Percentiles rank a stretch among this genome's conserved stretches.
phyloP scores from a whole-genome alignment of 1,140 invertebrate genomes.

The Microvelia longipes region DNA sequence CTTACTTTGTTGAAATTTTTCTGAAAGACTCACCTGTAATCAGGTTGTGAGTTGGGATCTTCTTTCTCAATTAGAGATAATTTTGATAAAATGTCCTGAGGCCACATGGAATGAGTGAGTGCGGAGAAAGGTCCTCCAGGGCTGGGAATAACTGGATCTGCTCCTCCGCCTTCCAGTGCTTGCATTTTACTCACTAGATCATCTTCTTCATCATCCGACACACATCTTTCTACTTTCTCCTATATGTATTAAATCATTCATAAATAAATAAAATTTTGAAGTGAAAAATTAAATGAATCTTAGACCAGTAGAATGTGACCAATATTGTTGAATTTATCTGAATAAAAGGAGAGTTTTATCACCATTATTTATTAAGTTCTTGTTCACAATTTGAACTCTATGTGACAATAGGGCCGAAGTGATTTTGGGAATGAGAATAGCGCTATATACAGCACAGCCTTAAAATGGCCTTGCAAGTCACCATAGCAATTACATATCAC shows the following conservation, averaged over 20 bases:
- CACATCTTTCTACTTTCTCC: conserved; percentile 58
- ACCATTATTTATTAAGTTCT: no score
- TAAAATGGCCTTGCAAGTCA: no score
- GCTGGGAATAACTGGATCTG: conserved; percentile 44
- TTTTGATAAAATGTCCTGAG: conserved; percentile 78
- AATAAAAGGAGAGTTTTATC: not conserved
- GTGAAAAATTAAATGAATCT: conserved; percentile 11
- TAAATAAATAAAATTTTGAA: no score
- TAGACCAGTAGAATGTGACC: conserved; percentile 1
- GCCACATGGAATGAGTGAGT: conserved; percentile 90
- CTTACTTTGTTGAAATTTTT: no score
- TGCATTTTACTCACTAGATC: conserved; percentile 33
- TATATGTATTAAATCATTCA: no score
- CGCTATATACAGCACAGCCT: no score
- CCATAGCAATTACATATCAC: no score
- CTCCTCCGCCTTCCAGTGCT: conserved; percentile 43
- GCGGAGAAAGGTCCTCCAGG: conserved; percentile 75
- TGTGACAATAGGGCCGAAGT: no score
- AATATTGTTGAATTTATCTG: not conserved
- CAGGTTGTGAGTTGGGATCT: conserved; percentile 45
- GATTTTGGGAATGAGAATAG: no score
- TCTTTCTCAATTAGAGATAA: conserved; percentile 47
- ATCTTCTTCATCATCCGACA: conserved; percentile 71
- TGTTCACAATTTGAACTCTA: no score
- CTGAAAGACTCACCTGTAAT: conserved; percentile 42